Conservation (phyloP, 2,888 invertebrate genomes). For the Eurois occulta region DNA sequence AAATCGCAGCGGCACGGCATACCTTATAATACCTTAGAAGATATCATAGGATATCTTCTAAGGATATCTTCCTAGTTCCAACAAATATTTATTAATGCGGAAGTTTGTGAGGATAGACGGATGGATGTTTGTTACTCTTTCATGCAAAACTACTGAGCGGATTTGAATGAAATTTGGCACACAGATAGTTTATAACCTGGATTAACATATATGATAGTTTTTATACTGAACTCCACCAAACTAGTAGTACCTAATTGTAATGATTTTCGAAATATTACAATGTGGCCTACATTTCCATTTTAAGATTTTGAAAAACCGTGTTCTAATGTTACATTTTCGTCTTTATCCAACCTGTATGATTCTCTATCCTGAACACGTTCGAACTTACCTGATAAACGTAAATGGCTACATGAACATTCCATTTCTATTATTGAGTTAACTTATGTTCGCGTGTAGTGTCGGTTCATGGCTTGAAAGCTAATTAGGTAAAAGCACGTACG, state of each 20-base stretch:
- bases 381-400: slow-evolving; percentile 42
- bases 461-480: slow-evolving; percentile 36
- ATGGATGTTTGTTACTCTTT: no score
- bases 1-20: no score
- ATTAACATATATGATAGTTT: no score
- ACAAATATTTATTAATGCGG: no score
- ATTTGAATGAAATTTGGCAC: no score
- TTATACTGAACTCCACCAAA: no score
- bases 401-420: slow-evolving; percentile 41
- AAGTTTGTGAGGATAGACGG: no score
- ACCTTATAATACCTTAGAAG: no score
- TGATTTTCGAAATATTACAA: not conserved
- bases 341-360: not conserved
- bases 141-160: no score
- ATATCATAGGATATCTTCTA: no score
- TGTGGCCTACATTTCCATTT: not conserved
- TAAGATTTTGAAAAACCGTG: not conserved
- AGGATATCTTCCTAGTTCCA: no score
- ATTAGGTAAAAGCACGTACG: slow-evolving; percentile 34
- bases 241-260: not conserved
- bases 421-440: slow-evolving; percentile 43
- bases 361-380: slow-evolving; percentile 35
- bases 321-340: not conserved
- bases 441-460: slow-evolving; percentile 32
- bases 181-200: no score